These are phyloP conservation scores for Hypanus sabinus DNA, from an alignment of 2,113 vertebrate genomes.

Conservation along the genomic window DNA sequence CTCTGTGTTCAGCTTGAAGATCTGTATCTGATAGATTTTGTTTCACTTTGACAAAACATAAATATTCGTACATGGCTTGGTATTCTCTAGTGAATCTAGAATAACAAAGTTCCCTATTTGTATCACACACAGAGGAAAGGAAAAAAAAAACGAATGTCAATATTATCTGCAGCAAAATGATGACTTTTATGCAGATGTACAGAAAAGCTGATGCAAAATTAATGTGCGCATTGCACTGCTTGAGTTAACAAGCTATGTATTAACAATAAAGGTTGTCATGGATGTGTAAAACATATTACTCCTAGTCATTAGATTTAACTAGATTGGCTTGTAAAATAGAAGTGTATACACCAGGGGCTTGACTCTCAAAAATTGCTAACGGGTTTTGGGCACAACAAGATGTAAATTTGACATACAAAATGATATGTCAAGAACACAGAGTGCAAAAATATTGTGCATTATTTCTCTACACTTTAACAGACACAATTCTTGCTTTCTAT, in stretches of 20 bases:
- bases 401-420: background rate
- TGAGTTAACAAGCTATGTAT: slow-evolving; percentile 21
- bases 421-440: background rate
- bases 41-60: background rate
- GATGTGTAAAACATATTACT: slow-evolving; percentile 24
- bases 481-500: background rate
- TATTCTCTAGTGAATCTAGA: background rate
- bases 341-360: slow-evolving; percentile 3
- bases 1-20: background rate
- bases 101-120: background rate
- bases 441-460: background rate
- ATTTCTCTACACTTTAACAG: background rate
- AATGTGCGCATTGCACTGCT: background rate
- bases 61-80: background rate
- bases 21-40: background rate
- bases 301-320: slow-evolving; percentile 37
- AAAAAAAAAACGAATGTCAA: slow-evolving; percentile 1
- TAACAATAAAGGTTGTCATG: slow-evolving; percentile 37
- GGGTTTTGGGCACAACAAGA: slow-evolving; percentile 17
- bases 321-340: slow-evolving; percentile 33
- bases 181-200: slow-evolving; percentile 28
- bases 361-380: slow-evolving; percentile 28
- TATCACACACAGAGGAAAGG: background rate
- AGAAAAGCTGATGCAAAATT: slow-evolving; percentile 36
- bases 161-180: slow-evolving; percentile 23